Evolutionary conservation across 2,888 invertebrate species (phyloP).

Genomic region (Chromoteleia sp.): DNA sequence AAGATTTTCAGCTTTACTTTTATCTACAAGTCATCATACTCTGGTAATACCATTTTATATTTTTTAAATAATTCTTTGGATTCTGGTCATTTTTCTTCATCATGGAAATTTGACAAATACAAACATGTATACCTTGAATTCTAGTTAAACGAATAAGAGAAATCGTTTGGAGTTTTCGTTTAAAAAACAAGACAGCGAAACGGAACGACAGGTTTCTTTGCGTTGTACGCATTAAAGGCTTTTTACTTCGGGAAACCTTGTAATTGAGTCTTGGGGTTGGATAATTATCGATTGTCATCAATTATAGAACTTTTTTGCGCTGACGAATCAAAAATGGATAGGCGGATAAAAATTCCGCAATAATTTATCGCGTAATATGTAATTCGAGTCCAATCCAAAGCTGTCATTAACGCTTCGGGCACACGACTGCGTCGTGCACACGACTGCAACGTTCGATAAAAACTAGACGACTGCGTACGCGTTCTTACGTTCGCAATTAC

Average conservation of each 20-base stretch:
- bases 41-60: too few species aligned
- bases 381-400: slow-evolving; percentile 9
- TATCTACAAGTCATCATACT: too few species aligned
- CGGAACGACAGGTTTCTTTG: slow-evolving; percentile 2
- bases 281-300: slow-evolving; percentile 6
- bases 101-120: too few species aligned
- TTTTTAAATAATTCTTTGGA: too few species aligned
- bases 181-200: too few species aligned
- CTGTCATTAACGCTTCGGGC: slow-evolving; percentile 39
- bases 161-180: too few species aligned
- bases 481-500: neutral
- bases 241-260: neutral
- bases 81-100: too few species aligned
- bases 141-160: too few species aligned
- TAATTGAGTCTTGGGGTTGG: slow-evolving; percentile 2
- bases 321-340: neutral
- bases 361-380: slow-evolving; percentile 1
- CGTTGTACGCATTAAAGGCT: neutral
- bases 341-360: too few species aligned
- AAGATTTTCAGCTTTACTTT: too few species aligned
- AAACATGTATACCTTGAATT: too few species aligned
- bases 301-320: neutral
- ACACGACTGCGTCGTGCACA: slow-evolving; percentile 10
- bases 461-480: neutral
- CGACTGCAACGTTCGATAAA: slow-evolving; percentile 12